Percentiles rank a stretch among this genome's conserved stretches.
Evolutionary conservation across 1,140 invertebrate genomes (phyloP).

Genomic region (Lepidurus apus): DNA sequence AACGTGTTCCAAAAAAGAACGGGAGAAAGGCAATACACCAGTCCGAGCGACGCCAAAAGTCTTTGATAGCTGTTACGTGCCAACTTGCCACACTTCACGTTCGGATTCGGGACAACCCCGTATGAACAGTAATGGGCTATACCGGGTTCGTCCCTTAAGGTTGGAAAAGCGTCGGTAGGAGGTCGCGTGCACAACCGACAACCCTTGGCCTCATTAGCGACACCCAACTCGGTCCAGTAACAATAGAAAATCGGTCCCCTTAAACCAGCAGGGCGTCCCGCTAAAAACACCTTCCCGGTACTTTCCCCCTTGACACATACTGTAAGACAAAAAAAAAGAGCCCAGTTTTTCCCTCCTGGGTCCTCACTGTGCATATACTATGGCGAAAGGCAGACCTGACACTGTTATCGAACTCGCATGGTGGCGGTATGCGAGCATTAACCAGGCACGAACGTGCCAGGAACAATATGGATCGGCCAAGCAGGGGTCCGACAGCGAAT

Average conservation of each 20-base stretch:
- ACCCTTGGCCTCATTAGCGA: conserved; percentile 20
- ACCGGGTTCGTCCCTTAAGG: conserved; percentile 2
- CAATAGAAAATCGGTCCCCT: not conserved
- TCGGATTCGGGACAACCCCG: not conserved
- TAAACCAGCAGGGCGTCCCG: conserved; percentile 20
- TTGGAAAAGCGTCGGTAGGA: conserved; percentile 21
- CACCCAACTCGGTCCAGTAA: not conserved
- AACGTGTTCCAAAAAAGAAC: not conserved
- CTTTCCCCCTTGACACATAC: not conserved
- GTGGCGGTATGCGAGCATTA: not conserved
- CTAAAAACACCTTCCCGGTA: conserved; percentile 9
- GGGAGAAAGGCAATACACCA: not conserved
- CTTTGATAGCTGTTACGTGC: not conserved
- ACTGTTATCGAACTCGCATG: not conserved
- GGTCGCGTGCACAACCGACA: conserved; percentile 16
- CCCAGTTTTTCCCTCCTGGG: not conserved
- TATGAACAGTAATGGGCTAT: conserved; percentile 2
- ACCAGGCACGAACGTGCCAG: not conserved
- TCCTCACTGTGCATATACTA: not conserved
- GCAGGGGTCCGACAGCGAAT: not conserved
- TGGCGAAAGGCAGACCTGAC: not conserved
- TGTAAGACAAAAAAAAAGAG: not conserved
- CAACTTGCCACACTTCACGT: conserved; percentile 9
- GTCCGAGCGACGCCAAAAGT: not conserved
- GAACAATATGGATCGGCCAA: conserved; percentile 12